A percentile compares a stretch with the other conserved stretches of the same genome.
These are phyloP conservation scores for Cisticola juncidis DNA, from an alignment of 2,113 vertebrate genomes.

Conservation along the genomic window DNA sequence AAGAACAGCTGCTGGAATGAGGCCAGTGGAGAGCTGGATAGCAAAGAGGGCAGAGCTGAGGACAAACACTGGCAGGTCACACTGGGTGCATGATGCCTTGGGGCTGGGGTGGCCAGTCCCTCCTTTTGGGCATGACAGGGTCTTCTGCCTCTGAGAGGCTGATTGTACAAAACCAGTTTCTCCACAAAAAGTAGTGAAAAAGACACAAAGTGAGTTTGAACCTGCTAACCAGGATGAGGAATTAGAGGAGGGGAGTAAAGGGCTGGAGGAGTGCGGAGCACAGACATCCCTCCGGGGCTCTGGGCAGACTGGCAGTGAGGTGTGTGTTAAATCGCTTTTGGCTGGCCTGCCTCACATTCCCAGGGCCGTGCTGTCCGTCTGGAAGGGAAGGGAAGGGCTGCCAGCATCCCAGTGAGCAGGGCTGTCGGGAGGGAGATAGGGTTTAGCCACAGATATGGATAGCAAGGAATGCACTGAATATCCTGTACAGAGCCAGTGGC, in stretches of 20 bases:
- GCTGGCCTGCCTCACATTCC: not conserved
- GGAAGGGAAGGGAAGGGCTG: not conserved
- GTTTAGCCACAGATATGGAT: not conserved
- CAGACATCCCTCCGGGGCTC: not conserved
- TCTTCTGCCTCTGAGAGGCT: not conserved
- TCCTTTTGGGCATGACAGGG: not conserved
- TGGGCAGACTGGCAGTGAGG: not conserved
- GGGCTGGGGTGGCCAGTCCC: not conserved
- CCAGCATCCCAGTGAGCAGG: not conserved
- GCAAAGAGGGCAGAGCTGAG: not conserved
- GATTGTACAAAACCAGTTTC: fast-evolving
- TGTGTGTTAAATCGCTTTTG: not conserved
- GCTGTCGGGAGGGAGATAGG: not conserved
- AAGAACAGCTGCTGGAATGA: not conserved
- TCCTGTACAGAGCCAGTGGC: not conserved
- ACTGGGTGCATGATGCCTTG: not conserved
- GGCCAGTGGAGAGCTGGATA: not conserved
- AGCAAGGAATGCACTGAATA: not conserved
- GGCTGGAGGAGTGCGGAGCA: not conserved
- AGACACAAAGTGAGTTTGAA: not conserved
- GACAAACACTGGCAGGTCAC: not conserved
- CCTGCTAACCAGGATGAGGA: not conserved
- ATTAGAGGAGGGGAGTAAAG: not conserved
- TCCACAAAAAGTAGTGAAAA: not conserved
- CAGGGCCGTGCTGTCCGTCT: fast-evolving